Base-by-base conservation (phyloP, 2,888 invertebrate species). In the Melangyna quadrimaculata region DNA sequence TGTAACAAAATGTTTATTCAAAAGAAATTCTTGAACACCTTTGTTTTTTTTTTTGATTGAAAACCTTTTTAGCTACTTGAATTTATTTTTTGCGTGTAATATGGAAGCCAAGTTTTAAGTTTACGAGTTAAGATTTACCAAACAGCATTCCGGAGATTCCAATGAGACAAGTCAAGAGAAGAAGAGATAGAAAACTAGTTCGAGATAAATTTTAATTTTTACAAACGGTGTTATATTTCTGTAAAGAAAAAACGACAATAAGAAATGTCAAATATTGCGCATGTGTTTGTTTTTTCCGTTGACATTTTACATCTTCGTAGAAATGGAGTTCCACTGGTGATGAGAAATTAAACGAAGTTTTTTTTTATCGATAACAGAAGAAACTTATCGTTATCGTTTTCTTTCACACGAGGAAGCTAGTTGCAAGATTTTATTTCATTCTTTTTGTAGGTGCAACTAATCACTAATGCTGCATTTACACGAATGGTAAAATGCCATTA, bases 261-360 rank as follows among this genome's bases (percentile, higher is more conserved):
- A 72, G 69, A 70, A 86, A 81, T 81, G 86, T 86, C 86, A 86
- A 77, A 86, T 59, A 6, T 67, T 40, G 45, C n/a, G 67, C 55
- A 17, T 27, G 78, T 57, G 53, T 57, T 48, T 29, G 77, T 53
- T 43, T 67, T 63, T 71, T 65, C 8, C 0, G n/a, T 71, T 67
- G 71, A 24, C 67, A 59, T 48, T 86, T 72, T 37, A 35, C 45
- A 17, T n/a, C 27, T 32, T 27, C n/a, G 61, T 63, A 63, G 59
- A 43, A 57, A 55, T 45, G 63, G 14, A 65, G 29, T 45, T 45
- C 0, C 3, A n/a, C 9, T 61, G 10, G 61, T 14, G 61, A 59
- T 37, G 59, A 19, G 22, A n/a, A n/a, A n/a, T n/a, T n/a, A n/a
- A n/a, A n/a, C n/a, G n/a, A n/a, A 22, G 29, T 59, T 59, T 22